Evolutionary conservation across 2,113 vertebrate genomes (phyloP), one percentile per base, ranked within the genome.

Genomic region (Castor canadensis): DNA sequence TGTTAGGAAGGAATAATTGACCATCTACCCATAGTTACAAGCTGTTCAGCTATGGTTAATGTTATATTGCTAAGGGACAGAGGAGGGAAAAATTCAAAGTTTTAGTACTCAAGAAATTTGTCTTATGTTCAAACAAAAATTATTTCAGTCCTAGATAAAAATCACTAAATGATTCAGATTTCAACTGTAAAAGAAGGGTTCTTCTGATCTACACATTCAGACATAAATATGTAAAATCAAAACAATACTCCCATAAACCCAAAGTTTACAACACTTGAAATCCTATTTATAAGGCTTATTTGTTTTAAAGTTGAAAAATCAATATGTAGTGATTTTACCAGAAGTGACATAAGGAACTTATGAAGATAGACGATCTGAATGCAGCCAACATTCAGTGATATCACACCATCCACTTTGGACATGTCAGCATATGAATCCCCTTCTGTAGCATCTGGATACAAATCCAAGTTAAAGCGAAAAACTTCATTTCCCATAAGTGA

Each of bases 401-500:
- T 87, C 8, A 98, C 98, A n/a, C 99, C 99, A 95, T 99, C 99
- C 86, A 99, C 99, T 96, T 99, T 99, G 1, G 99, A 99, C 98
- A 98, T 99, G 97, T 99, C 99, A 3, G 96, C 86, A 96, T 99
- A 99, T 19, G 98, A 98, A 8, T 99, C 98, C 1, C 99, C 99
- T 82, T 99, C 98, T 0, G 99, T 99, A 52, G 99, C 99, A 62
- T 98, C 98, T 0, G 99, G 98, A 96, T 99, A 99, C 96, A 99
- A 95, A 30, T 97, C 98, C 97, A 99, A 95, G 85, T 98, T 98
- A 95, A 99, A 99, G 97, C 98, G 99, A 97, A 99, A 99, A 96
- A 99, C 99, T 98, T 99, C 99, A 97, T 99, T 99, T 58, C 99
- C 99, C 97, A 99, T 93, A 93, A 99, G 99, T 76, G 99, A 99